Evolutionary conservation across 2,113 vertebrate species (phyloP), one percentile per base, ranked within the genome.

Genomic region (Lynx canadensis): DNA sequence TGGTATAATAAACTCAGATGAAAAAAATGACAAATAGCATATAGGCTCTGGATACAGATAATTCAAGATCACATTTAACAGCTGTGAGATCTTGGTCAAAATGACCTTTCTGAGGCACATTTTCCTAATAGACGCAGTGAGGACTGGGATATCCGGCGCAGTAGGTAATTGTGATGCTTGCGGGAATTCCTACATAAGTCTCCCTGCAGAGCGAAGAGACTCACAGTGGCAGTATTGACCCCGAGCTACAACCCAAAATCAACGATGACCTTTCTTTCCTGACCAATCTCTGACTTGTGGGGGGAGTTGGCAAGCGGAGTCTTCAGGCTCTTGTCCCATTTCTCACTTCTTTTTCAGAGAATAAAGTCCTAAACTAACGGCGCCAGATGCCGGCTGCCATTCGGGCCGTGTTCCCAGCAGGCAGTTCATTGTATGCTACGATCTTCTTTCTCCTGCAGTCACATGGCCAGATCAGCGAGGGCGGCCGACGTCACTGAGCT

Each of bases 401-500:
- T 33, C 21, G 36, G 41, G 12, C 9, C 16, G 12, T 36, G 18
- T 52, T 85, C 48, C 50, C 52, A 87, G 29, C 0, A 3, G n/a
- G 7, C 23, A 31, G 66, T 31, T 52, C 16, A 31, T 2, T 33
- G 1, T 5, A 27, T 69, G 14, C 13, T 69, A 57, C 27, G 3
- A n/a, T 66, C 81, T 85, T 60, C 23, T 86, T 81, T 71, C 36
- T 82, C 41, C 48, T 74, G 60, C 45, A 69, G 5, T 69, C 23
- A 4, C 13, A 23, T 36, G 33, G 57, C 15, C 5, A 50, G n/a
- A 48, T n/a, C 0, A 11, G 11, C 4, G 78, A 78, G 50, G 41
- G 23, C 18, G 0, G 3, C n/a, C 11, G 21, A 33, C 27, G 9
- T 31, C 15, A 15, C 23, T 0, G 3, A n/a, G 50, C 3, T 93